Evolutionary conservation across 2,888 invertebrate species (phyloP), one percentile per base, ranked within the genome.

Genomic region (Pediacus dermestoides): DNA sequence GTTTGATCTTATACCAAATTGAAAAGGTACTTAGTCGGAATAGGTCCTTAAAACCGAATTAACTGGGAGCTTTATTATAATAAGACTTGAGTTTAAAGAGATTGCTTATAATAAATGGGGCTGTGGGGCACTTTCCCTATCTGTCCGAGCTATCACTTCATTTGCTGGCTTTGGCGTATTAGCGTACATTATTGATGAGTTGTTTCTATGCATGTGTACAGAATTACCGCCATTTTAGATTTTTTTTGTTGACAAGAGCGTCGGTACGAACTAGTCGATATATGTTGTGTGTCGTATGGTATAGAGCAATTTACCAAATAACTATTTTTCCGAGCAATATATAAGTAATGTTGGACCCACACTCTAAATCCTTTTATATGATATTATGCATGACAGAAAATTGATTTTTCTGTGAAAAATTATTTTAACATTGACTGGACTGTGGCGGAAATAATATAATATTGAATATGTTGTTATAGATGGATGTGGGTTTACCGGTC

Each of bases 391-490:
- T 58, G 61, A 47, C 52, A 53, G 35, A 45, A 49, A 63, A 64
- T 63, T 63, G 62, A 63, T 63, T 63, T 63, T 63, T 57, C 50
- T 28, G 37, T 53, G 50, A 55, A 10, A 48, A 53, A 53, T 50
- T 52, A 42, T 41, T 39, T 43, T 52, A 52, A 49, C 42, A 47
- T 34, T 34, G 32, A 41, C 30, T n/a, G 38, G 43, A 45, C 44
- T 42, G 38, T 28, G 30, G 33, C 33, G 41, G 42, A 49, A 51
- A 49, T 49, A 50, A 46, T 46, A 44, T 46, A 48, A 46, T 47
- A 48, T 46, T 44, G 42, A 42, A 52, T 42, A 36, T 47, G 42
- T 39, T 13, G 33, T 30, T 25, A 37, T 30, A 34, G 9, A 11
- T 21, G 18, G 22, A 42, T 40, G 30, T 49, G 47, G 42, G 40